Percentiles rank a stretch among this genome's conserved stretches.
Conservation (phyloP, 2,888 invertebrate species). For the Campopleginae sp. region DNA sequence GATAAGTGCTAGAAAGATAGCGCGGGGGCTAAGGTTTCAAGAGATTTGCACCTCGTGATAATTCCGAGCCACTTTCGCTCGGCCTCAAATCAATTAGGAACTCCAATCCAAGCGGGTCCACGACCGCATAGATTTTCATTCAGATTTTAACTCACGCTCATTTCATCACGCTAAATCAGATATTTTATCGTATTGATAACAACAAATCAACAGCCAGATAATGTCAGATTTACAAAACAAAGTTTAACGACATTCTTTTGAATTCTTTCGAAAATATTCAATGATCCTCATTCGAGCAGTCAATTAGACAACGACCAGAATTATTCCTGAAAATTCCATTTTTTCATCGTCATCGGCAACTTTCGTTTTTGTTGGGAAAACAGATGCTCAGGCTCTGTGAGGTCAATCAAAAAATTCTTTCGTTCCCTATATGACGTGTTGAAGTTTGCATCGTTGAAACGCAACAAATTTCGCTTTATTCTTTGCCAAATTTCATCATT, state of each 20-base stretch:
- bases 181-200: not conserved
- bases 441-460: no score
- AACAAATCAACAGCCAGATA: not conserved
- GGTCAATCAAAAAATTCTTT: not conserved
- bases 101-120: not conserved
- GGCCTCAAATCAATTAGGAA: constrained; percentile 13
- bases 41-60: constrained; percentile 5
- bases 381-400: no score
- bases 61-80: constrained; percentile 1
- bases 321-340: not conserved
- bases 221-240: not conserved
- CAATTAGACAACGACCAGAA: not conserved
- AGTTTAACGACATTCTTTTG: not conserved
- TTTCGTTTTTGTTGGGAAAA: not conserved
- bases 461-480: no score
- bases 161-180: not conserved
- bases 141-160: not conserved
- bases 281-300: not conserved
- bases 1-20: constrained; percentile 6
- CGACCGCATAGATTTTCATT: constrained; percentile 16
- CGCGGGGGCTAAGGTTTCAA: constrained; percentile 2
- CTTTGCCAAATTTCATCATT: no score
- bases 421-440: no score
- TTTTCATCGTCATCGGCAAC: not conserved
- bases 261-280: no score